Evolutionary conservation across 2,113 vertebrate genomes (phyloP).

Genomic region (Halichoerus grypus): DNA sequence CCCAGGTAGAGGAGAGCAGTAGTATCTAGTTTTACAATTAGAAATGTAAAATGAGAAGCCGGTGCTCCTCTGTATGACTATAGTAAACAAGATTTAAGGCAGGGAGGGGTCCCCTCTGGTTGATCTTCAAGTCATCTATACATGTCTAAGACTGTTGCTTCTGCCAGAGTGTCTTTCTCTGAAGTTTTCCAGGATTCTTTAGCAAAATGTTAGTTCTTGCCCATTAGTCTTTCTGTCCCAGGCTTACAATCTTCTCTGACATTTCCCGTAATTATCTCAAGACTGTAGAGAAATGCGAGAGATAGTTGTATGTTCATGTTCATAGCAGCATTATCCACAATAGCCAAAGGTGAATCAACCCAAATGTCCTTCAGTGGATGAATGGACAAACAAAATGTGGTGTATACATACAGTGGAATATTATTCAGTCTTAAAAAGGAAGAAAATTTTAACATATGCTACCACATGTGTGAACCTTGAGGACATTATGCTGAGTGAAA

Average conservation of each 20-base stretch:
- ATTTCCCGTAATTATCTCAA: constrained; percentile 12
- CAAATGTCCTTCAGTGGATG: not conserved
- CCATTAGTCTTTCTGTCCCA: not conserved
- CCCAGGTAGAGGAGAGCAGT: not conserved
- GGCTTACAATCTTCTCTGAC: not conserved
- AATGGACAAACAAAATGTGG: constrained; percentile 7
- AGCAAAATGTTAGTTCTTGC: not conserved
- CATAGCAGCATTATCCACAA: not conserved
- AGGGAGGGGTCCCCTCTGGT: not conserved
- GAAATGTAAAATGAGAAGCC: constrained; percentile 49
- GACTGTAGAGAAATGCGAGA: constrained; percentile 43
- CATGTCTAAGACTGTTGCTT: not conserved
- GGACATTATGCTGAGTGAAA: constrained; percentile 18
- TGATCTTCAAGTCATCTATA: not conserved
- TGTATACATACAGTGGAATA: not conserved
- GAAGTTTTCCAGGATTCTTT: constrained; percentile 22
- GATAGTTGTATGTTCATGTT: not conserved
- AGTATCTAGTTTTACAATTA: constrained; percentile 50
- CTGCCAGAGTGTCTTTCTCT: not conserved
- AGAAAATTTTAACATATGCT: not conserved
- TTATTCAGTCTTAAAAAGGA: constrained; percentile 40
- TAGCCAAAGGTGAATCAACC: not conserved
- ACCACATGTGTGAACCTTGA: not conserved
- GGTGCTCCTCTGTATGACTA: not conserved
- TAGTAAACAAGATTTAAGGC: not conserved